Evolutionary conservation across 2,888 invertebrate species (phyloP), one percentile per base, ranked within the genome.

Genomic region (Girardia tigrina): DNA sequence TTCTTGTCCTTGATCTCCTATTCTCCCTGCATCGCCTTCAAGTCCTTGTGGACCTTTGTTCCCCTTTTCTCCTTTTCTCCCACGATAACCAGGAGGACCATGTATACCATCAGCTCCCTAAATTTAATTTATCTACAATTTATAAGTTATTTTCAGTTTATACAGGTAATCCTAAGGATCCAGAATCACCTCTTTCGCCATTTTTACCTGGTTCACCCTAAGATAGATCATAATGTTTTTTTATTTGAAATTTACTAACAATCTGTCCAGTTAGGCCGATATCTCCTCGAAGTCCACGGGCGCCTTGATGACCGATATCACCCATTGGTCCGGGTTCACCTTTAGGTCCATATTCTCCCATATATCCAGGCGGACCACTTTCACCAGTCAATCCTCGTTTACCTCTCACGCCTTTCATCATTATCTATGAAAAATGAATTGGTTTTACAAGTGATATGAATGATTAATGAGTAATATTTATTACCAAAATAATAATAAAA

Each of bases 391-490:
- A 23, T 2, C 56, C 56, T 56, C 56, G n/a, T 56, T 16, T 4
- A 56, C 56, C 56, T 56, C 56, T n/a, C n/a, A 56, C 56, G n/a
- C 56, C 56, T 56, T 56, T 56, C 56, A 56, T 56, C n/a, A 56
- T n/a, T 56, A 56, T 20, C 56, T 56, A n/a, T n/a, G n/a, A n/a
- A n/a, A n/a, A n/a, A n/a, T n/a, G n/a, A n/a, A n/a, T n/a, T n/a
- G n/a, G n/a, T n/a, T n/a, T n/a, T n/a, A n/a, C n/a, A n/a, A n/a
- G n/a, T n/a, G n/a, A n/a, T n/a, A n/a, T n/a, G n/a, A n/a, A n/a
- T n/a, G n/a, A n/a, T n/a, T n/a, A n/a, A n/a, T n/a, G n/a, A n/a
- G n/a, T n/a, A n/a, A n/a, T n/a, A n/a, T n/a, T n/a, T n/a, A n/a
- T n/a, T n/a, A n/a, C n/a, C n/a, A n/a, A n/a, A n/a, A n/a, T n/a